Base-by-base conservation (phyloP, 2,797 vertebrate species). In the Champsocephalus gunnari region DNA sequence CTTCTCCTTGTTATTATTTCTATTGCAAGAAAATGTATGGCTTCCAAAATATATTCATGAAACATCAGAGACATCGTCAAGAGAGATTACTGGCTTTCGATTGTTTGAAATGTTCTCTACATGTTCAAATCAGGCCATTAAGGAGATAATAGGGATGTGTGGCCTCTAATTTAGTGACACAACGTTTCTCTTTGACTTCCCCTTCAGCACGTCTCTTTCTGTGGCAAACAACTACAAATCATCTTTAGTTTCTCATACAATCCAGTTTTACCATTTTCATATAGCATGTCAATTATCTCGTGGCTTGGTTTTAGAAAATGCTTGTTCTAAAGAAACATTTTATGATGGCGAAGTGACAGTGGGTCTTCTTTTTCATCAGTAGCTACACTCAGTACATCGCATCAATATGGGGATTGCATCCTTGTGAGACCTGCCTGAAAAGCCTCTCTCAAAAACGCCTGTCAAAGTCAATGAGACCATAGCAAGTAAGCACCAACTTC, bases 261-360 rank as follows among this genome's bases (percentile, higher is more conserved):
- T 77, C 62, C 58, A 54, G 45, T 38, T 70, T 73, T 81, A 58
- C 57, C 57, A 71, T 76, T 74, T 80, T 53, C 7, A 71, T 74
- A 67, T 69, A 72, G 24, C 28, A 60, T 44, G 58, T 59, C 32
- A 67, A 85, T 68, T 55, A 62, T 63, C 34, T 69, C 3, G 4
- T 38, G 44, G 61, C 60, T 34, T n/a, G 4, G 5, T 68, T 60
- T 67, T 50, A 66, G 53, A 55, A 41, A 13, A 63, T 51, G 50
- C 49, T 53, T 73, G 43, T 62, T 16, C 43, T 47, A 59, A 51
- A n/a, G 34, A 17, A 53, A 57, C 17, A 28, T 60, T 71, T 78
- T 44, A 70, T 73, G 45, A 63, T 63, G 32, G 32, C 16, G 45
- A 61, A 66, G 24, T 56, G 64, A 73, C 64, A 76, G 28, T 44